Evolutionary conservation across 2,113 vertebrate genomes (phyloP).

Genomic region (Ceratotherium simum): DNA sequence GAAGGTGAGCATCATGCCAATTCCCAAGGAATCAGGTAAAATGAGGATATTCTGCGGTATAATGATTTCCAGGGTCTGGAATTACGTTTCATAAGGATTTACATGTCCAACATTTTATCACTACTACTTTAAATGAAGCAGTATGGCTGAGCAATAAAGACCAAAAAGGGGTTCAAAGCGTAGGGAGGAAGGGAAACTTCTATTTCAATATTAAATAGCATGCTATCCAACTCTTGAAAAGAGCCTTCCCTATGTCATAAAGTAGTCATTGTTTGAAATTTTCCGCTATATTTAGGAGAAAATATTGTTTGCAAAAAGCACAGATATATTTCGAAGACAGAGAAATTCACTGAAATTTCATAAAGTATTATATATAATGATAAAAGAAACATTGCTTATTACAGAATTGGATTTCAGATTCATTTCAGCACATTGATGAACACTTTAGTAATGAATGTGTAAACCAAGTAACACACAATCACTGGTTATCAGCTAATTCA

Average conservation of each 20-base stretch:
- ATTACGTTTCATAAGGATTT: constrained; percentile 83
- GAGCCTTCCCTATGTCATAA: constrained; percentile 55
- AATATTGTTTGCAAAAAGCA: constrained; percentile 66
- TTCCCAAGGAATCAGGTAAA: constrained; percentile 94
- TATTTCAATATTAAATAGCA: constrained; percentile 65
- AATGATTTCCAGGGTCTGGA: constrained; percentile 93
- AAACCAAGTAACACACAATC: background rate
- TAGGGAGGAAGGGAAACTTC: constrained; percentile 80
- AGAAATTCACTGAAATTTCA: constrained; percentile 75
- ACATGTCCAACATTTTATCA: constrained; percentile 70
- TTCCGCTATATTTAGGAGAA: constrained; percentile 65
- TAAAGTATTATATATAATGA: constrained; percentile 15
- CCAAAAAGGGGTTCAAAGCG: constrained; percentile 61
- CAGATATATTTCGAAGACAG: constrained; percentile 71
- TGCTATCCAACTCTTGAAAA: constrained; percentile 57
- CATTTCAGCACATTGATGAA: constrained; percentile 45
- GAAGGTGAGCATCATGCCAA: constrained; percentile 96
- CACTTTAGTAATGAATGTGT: background rate
- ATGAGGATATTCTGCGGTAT: constrained; percentile 96
- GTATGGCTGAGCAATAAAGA: constrained; percentile 73
- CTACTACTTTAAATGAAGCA: constrained; percentile 71
- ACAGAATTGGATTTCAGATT: constrained; percentile 55
- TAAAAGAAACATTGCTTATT: constrained; percentile 64
- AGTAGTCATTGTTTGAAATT: constrained; percentile 38
- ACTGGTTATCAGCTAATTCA: background rate